Percentiles rank a stretch among this genome's conserved stretches.
Conservation (phyloP, 1,140 invertebrate species). For the Macrosteles quadrilineatus region DNA sequence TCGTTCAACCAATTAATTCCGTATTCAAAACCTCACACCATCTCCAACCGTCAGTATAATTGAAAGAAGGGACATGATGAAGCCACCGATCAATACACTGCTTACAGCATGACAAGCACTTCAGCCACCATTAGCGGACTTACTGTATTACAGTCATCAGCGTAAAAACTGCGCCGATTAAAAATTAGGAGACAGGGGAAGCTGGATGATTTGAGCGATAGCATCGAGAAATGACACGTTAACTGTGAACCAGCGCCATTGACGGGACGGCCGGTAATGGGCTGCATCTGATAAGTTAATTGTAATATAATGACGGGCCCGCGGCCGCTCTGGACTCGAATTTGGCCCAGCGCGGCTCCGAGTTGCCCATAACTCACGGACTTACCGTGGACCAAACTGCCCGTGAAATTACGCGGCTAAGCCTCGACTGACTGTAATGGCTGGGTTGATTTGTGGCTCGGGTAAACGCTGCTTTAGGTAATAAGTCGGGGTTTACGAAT, state of each 20-base stretch:
- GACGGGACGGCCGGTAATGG: neutral
- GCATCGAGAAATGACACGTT: slow-evolving; percentile 16
- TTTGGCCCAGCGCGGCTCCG: neutral
- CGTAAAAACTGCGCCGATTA: neutral
- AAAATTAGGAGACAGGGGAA: neutral
- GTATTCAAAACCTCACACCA: too few relatives aligned
- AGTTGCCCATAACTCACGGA: slow-evolving; percentile 4
- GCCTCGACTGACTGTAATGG: neutral
- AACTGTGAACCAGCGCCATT: neutral
- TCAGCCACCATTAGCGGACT: too few relatives aligned
- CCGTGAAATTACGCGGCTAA: neutral
- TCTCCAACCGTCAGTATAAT: too few relatives aligned
- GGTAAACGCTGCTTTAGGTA: too few relatives aligned
- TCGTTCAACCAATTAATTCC: too few relatives aligned
- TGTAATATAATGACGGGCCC: slow-evolving; percentile 21
- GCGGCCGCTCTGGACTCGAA: neutral
- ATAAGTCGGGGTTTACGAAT: too few relatives aligned
- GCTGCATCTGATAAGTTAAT: slow-evolving; percentile 13
- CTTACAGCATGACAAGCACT: too few relatives aligned
- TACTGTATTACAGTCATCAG: slow-evolving; percentile 1
- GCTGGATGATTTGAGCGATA: neutral
- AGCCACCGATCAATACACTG: too few relatives aligned
- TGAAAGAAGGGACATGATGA: too few relatives aligned
- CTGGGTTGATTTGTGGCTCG: neutral
- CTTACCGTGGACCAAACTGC: neutral